These are phyloP conservation scores for Sphaeramia orbicularis DNA, from an alignment of 2,797 vertebrate genomes.

Conservation along the genomic window DNA sequence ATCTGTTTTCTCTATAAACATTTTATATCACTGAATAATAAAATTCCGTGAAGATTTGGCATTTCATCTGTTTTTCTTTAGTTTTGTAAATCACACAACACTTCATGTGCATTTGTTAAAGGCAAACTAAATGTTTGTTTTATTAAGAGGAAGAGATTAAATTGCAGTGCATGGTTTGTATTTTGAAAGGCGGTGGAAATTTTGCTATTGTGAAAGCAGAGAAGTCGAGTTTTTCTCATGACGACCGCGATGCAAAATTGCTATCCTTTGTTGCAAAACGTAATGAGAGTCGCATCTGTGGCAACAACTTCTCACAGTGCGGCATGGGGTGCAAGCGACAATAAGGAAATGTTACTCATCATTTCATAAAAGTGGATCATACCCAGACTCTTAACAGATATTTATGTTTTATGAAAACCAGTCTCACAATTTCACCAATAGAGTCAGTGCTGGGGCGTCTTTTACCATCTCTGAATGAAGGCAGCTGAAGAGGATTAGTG, in stretches of 20 bases:
- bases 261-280: constrained; percentile 34
- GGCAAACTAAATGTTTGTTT: constrained; percentile 52
- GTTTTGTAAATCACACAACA: constrained; percentile 34
- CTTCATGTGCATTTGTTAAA: constrained; percentile 38
- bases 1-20: constrained; percentile 28
- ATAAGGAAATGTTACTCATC: constrained; percentile 86
- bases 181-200: constrained; percentile 63
- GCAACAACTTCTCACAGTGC: constrained; percentile 59
- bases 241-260: constrained; percentile 13
- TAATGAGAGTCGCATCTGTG: constrained; percentile 62
- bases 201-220: constrained; percentile 51
- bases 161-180: constrained; percentile 43
- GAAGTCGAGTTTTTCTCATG: constrained; percentile 45
- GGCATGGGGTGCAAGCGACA: constrained; percentile 58
- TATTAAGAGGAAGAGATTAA: constrained; percentile 36
- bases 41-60: constrained; percentile 29
- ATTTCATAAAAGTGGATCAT: constrained; percentile 81
- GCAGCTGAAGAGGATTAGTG: constrained; percentile 87
- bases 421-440: constrained; percentile 73
- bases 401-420: constrained; percentile 86
- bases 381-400: constrained; percentile 85
- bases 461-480: constrained; percentile 83
- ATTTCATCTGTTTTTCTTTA: constrained; percentile 34
- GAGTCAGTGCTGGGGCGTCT: constrained; percentile 77
- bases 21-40: constrained; percentile 25